Conservation (phyloP, 2,797 vertebrate genomes). For the Hypotaenidia okinawae region DNA sequence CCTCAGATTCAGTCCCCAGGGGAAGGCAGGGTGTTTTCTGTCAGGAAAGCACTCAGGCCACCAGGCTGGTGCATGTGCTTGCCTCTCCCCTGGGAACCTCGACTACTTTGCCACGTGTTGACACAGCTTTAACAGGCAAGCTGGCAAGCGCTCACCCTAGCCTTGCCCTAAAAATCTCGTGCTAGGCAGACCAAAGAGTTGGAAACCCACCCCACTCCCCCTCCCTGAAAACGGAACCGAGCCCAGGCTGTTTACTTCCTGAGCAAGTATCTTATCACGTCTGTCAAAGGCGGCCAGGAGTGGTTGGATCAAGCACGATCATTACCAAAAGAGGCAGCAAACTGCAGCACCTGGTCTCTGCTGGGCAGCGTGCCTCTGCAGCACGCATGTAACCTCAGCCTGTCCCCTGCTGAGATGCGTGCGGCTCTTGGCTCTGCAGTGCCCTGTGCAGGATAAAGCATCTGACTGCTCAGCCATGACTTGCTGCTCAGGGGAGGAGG, state of each 20-base stretch:
- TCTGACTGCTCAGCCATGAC: neutral
- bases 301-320: neutral
- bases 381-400: neutral
- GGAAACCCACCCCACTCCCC: neutral
- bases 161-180: neutral
- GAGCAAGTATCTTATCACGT: neutral
- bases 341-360: slow-evolving; percentile 29
- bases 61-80: neutral
- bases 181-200: neutral
- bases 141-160: neutral
- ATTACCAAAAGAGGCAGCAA: slow-evolving; percentile 23
- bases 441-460: neutral
- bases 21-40: neutral
- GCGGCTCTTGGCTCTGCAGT: neutral
- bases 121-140: neutral
- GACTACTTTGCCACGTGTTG: neutral
- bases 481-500: neutral
- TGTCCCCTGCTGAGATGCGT: rapidly evolving
- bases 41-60: neutral
- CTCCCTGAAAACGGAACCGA: neutral
- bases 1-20: neutral
- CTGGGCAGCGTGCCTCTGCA: neutral
- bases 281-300: slow-evolving; percentile 24
- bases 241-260: neutral
- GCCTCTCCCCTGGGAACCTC: neutral